These are phyloP conservation scores for Cyclopterus lumpus DNA, from an alignment of 2,797 vertebrate genomes.

Conservation along the genomic window DNA sequence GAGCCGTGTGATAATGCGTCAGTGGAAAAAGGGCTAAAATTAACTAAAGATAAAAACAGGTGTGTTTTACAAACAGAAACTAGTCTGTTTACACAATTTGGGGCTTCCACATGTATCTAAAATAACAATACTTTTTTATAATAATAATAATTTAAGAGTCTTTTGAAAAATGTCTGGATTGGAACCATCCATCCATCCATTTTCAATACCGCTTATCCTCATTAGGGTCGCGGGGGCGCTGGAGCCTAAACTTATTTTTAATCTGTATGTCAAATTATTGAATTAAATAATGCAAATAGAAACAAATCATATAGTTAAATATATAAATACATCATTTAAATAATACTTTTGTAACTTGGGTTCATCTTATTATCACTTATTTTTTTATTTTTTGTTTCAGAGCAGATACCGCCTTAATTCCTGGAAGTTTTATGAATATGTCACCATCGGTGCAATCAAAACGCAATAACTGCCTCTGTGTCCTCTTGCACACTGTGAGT, in stretches of 20 bases:
- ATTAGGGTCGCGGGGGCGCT: too few species aligned
- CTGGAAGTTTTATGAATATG: constrained; percentile 51
- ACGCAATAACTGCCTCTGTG: constrained; percentile 35
- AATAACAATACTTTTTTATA: background rate
- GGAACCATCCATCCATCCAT: too few species aligned
- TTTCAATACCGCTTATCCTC: too few species aligned
- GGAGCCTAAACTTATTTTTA: too few species aligned
- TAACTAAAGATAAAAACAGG: background rate
- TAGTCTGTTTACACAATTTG: background rate
- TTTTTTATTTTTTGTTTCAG: background rate
- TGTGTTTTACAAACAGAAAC: background rate
- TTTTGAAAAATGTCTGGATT: background rate
- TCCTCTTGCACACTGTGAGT: constrained; percentile 44
- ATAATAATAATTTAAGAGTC: background rate
- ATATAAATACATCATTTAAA: background rate
- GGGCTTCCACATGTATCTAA: background rate
- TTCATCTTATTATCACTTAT: background rate
- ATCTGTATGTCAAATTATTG: background rate
- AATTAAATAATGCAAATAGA: background rate
- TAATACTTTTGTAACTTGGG: background rate
- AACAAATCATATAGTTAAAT: background rate
- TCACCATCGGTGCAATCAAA: constrained; percentile 44
- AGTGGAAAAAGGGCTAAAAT: constrained; percentile 23
- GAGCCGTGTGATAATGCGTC: background rate
- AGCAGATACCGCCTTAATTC: background rate